Percentiles rank a stretch among this genome's conserved stretches.
Evolutionary conservation across 2,797 vertebrate genomes (phyloP).

Genomic region (Myotis pilosus): DNA sequence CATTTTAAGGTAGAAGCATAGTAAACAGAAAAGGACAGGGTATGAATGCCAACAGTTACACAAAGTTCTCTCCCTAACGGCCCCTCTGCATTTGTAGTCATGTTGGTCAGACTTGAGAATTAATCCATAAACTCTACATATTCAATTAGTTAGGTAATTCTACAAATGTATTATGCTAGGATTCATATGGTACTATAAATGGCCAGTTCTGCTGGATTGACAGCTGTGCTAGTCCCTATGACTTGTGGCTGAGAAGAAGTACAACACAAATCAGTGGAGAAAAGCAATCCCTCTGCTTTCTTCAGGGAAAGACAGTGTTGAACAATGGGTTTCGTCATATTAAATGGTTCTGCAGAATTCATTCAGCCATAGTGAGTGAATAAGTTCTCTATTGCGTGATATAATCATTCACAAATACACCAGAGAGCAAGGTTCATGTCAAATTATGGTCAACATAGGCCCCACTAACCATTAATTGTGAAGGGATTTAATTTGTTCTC

Average conservation of each 20-base stretch:
- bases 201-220: not conserved
- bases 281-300: not conserved
- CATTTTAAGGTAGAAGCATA: not conserved
- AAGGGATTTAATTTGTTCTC: not conserved
- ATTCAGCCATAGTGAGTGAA: not conserved
- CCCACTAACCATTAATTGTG: not conserved
- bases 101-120: not conserved
- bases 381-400: not conserved
- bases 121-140: not conserved
- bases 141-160: not conserved
- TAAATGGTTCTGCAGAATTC: not conserved
- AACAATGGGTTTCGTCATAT: not conserved
- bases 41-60: not conserved
- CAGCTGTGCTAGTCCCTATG: rapidly evolving
- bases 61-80: not conserved
- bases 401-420: not conserved
- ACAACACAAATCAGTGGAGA: not conserved
- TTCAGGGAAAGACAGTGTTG: not conserved
- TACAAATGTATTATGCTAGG: not conserved
- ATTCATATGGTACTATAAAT: not conserved
- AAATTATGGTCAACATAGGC: not conserved
- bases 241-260: not conserved
- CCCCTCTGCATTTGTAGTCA: not conserved
- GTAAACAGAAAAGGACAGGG: not conserved
- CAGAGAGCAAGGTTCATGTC: not conserved